phyloP scores from a whole-genome alignment of 2,113 vertebrate species.

The Empidonax traillii region DNA sequence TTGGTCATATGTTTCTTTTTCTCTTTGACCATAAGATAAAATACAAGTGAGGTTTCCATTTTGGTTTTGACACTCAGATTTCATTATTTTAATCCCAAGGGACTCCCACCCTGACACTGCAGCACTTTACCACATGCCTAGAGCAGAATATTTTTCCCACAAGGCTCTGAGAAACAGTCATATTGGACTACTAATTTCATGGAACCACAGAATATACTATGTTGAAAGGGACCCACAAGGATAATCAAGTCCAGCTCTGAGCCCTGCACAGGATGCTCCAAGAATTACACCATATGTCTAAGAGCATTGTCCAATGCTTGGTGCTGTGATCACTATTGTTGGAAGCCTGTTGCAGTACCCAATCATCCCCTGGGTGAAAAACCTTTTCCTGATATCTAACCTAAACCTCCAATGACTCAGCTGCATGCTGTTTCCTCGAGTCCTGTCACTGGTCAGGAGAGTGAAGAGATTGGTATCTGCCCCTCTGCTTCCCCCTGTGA shows the following conservation, averaged over 20 bases:
- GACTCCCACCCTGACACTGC: too few species aligned
- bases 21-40: too few species aligned
- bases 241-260: background rate
- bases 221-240: background rate
- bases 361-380: background rate
- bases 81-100: too few species aligned
- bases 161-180: too few species aligned
- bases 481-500: background rate
- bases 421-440: background rate
- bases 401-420: background rate
- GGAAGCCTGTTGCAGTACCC: background rate
- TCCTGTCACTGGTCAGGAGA: background rate
- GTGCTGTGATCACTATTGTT: background rate
- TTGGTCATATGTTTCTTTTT: too few species aligned
- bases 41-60: too few species aligned
- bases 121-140: too few species aligned
- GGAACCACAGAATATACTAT: background rate
- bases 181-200: background rate
- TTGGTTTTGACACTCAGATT: too few species aligned
- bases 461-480: too few species aligned
- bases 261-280: background rate
- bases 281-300: background rate
- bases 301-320: background rate
- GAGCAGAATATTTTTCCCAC: too few species aligned
- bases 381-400: background rate